Percentiles rank a stretch among this genome's conserved stretches.
Conservation (phyloP, 2,113 vertebrate genomes). For the Protobothrops flavoviridis region DNA sequence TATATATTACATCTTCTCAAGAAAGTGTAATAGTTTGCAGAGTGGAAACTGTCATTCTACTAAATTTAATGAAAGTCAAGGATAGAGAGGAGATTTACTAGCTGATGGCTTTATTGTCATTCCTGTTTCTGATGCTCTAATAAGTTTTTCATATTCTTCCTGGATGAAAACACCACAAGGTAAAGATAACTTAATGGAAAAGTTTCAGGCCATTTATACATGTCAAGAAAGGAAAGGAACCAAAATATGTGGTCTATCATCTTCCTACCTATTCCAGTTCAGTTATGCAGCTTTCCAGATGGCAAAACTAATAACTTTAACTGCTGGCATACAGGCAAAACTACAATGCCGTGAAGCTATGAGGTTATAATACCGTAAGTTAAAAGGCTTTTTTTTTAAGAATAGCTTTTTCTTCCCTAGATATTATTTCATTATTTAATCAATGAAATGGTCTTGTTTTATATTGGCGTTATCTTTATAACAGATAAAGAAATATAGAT, state of each 20-base stretch:
- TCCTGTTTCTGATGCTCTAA: neutral
- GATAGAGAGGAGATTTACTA: slow-evolving; percentile 53
- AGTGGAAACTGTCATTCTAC: slow-evolving; percentile 38
- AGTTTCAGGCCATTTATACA: slow-evolving; percentile 51
- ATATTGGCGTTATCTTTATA: neutral
- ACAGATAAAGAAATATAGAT: neutral
- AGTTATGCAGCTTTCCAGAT: neutral
- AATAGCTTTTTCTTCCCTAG: neutral
- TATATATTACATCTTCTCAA: slow-evolving; percentile 16
- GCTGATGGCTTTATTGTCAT: slow-evolving; percentile 31
- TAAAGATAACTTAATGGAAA: slow-evolving; percentile 48
- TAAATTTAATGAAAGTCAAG: slow-evolving; percentile 52
- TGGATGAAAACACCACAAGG: slow-evolving; percentile 43
- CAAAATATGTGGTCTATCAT: neutral
- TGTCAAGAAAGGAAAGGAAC: neutral
- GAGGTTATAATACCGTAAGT: neutral
- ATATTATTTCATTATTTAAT: neutral
- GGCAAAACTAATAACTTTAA: slow-evolving; percentile 33
- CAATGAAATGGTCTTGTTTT: neutral
- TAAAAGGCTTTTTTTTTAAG: neutral
- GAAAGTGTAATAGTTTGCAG: slow-evolving; percentile 39
- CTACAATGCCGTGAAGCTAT: neutral
- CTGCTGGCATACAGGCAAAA: slow-evolving; percentile 14
- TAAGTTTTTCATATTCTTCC: slow-evolving; percentile 29
- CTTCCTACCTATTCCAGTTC: neutral